Percentiles rank a stretch among this genome's conserved stretches.
Conservation (phyloP, 2,113 vertebrate species). For the Ploceus nigricollis region DNA sequence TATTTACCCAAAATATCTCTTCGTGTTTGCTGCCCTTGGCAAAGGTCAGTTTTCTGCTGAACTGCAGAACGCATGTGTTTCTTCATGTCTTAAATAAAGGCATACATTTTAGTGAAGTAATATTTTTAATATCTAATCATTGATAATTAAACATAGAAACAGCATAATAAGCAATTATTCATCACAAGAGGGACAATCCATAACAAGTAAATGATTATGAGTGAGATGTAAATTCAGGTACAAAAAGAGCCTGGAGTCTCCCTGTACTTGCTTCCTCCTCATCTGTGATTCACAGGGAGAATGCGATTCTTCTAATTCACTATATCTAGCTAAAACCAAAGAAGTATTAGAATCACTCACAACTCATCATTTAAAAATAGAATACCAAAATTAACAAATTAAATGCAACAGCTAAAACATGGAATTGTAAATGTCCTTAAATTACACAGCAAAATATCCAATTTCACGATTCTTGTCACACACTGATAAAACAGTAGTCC, state of each 20-base stretch:
- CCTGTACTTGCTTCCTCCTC: background rate
- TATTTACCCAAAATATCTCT: background rate
- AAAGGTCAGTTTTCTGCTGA: constrained; percentile 8
- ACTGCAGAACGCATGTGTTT: background rate
- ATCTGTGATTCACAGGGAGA: background rate
- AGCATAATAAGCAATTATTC: background rate
- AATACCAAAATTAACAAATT: background rate
- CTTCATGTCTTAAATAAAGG: background rate
- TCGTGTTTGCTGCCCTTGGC: background rate
- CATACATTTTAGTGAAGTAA: background rate
- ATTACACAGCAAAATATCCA: background rate
- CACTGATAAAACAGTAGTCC: background rate
- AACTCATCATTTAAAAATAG: background rate
- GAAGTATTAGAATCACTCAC: background rate
- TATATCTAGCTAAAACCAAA: background rate
- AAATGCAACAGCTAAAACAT: background rate
- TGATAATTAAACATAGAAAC: background rate
- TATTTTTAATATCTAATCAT: background rate
- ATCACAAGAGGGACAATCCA: background rate
- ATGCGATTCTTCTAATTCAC: background rate
- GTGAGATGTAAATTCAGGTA: background rate
- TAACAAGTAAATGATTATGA: background rate
- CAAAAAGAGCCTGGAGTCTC: background rate
- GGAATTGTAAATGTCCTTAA: background rate
- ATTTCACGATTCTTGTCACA: background rate